Evolutionary conservation across 1,140 invertebrate species (phyloP).

Genomic region (Linepithema humile): DNA sequence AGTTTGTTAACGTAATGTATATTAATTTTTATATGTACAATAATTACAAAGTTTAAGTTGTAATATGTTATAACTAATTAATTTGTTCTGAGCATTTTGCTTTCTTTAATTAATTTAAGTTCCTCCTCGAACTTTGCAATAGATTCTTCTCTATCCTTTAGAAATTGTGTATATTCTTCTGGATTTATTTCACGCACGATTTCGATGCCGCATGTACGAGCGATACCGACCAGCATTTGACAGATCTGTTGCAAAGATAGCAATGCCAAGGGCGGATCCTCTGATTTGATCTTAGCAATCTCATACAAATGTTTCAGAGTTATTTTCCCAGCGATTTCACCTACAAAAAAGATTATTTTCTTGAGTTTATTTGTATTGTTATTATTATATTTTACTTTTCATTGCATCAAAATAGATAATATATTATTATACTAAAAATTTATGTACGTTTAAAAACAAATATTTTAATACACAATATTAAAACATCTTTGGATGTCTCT

Average conservation of each 20-base stretch:
- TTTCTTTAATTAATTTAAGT: constrained; percentile 94
- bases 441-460: too few species aligned
- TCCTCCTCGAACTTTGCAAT: constrained; percentile 91
- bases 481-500: not conserved
- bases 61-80: constrained; percentile 72
- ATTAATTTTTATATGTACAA: constrained; percentile 19
- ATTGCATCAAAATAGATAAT: not conserved
- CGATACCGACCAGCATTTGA: constrained; percentile 90
- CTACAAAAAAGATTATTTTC: constrained; percentile 83
- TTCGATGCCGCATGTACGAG: constrained; percentile 93
- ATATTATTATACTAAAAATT: too few species aligned
- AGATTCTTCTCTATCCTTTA: constrained; percentile 90
- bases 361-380: not conserved
- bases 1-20: not conserved
- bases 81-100: constrained; percentile 95
- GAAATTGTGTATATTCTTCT: constrained; percentile 93
- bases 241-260: constrained; percentile 91
- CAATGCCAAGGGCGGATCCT: constrained; percentile 91
- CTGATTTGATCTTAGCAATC: constrained; percentile 97
- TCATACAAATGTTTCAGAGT: constrained; percentile 99
- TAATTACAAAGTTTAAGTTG: not conserved
- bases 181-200: constrained; percentile 93
- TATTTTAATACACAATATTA: not conserved
- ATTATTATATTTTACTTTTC: not conserved
- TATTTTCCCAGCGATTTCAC: constrained; percentile 94